Evolutionary conservation across 1,140 invertebrate genomes (phyloP), one percentile per base, ranked within the genome.

Genomic region (Atta cephalotes): DNA sequence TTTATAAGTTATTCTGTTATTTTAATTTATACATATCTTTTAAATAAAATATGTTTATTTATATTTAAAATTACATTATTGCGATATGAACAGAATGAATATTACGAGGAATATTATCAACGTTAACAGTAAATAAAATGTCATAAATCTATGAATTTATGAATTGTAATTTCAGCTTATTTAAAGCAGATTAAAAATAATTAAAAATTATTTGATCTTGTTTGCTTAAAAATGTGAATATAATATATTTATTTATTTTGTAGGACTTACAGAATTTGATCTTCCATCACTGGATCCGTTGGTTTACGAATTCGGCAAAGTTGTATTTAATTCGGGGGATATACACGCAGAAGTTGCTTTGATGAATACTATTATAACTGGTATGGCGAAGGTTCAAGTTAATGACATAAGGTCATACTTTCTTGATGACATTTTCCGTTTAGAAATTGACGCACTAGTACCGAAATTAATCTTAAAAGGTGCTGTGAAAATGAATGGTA

Each of bases 211-310:
- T 18, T 28, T 31, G 25, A 63, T 28, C 25, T 25, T 28, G 16
- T 28, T 28, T 14, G 3, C n/a, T 58, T 72, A n/a, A 9, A 16
- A 56, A 74, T 21, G 56, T n/a, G 1, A 21, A 35, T 12, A 45
- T 45, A 45, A 45, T 58, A n/a, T 25, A 0, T 25, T 21, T 7
- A 31, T 56, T 56, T 5, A 56, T 53, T 5, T 56, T n/a, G 12
- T 35, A 74, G 71, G 71, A 14, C 6, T 72, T 28, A 25, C 70
- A 53, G 49, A 72, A 72, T 72, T 53, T 72, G 49, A 72, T 4
- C 10, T 72, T n/a, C 70, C 70, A 53, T 0, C 49, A 18, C 0
- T 60, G 2, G 72, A 76, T 25, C 72, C 53, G 16, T 39, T 76
- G 16, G 2, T 7, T 39, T 58, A 39, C 0, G 7, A 76, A 25